Percentiles rank a stretch among this genome's conserved stretches.
These are phyloP conservation scores for Pachyuromys duprasi DNA, from an alignment of 2,797 vertebrate genomes.

Conservation along the genomic window DNA sequence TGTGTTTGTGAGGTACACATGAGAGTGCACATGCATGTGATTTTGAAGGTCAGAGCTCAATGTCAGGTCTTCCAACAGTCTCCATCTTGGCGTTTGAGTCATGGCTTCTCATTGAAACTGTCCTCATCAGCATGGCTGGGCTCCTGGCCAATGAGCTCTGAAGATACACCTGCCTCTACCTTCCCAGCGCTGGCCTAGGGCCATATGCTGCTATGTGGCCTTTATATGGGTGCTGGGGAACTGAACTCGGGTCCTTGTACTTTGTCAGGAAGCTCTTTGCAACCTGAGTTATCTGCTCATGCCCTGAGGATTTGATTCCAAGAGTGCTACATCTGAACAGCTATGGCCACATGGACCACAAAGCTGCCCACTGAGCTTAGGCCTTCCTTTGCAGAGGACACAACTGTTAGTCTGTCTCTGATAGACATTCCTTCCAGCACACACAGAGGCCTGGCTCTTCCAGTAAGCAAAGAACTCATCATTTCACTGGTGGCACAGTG, in stretches of 20 bases:
- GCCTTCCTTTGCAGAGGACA: not conserved
- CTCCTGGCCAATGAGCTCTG: not conserved
- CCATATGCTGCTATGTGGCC: not conserved
- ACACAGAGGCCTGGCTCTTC: not conserved
- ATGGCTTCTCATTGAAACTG: not conserved
- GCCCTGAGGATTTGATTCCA: not conserved
- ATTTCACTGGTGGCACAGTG: not conserved
- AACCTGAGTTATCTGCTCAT: not conserved
- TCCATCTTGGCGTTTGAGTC: not conserved
- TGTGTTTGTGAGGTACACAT: not conserved
- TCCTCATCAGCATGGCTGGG: not conserved
- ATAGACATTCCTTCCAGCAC: not conserved
- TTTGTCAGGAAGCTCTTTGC: not conserved
- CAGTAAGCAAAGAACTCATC: not conserved
- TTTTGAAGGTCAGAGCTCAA: not conserved
- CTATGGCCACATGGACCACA: rapidly evolving
- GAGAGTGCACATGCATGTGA: not conserved
- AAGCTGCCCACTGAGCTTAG: rapidly evolving
- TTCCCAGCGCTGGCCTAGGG: not conserved
- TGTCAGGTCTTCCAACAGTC: not conserved
- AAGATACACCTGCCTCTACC: not conserved
- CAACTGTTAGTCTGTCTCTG: rapidly evolving
- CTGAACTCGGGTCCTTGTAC: not conserved
- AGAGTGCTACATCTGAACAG: not conserved
- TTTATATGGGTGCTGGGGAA: not conserved